Evolutionary conservation across 2,888 invertebrate genomes (phyloP), one percentile per base, ranked within the genome.

Genomic region (Drosophila robusta): DNA sequence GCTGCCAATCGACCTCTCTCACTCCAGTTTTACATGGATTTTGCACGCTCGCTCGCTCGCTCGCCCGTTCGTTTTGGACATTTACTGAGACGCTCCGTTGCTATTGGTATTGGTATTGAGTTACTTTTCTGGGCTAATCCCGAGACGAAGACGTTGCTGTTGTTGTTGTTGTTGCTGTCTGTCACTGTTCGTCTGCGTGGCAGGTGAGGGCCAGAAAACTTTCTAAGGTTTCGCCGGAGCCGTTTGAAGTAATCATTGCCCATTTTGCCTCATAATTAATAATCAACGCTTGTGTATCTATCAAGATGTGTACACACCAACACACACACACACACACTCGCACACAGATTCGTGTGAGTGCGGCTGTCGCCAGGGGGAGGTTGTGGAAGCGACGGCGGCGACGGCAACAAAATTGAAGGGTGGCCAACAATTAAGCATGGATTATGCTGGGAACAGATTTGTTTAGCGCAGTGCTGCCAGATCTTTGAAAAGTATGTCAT

Each of bases 191-290:
- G 26, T 55, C 54, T 22, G 12, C 14, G 60, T 36, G 44, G 52
- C 79, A 76, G 77, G 67, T 68, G 67, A 71, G 54, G 46, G 34
- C 50, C 65, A 68, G 50, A 63, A 57, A 67, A 78, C 78, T 82
- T 87, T 68, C 73, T 87, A 87, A 67, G 85, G 87, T 70, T 87
- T 82, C 87, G 54, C 50, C 61, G 69, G 44, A 64, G 73, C 47
- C 63, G 47, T 71, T 75, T 78, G 69, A 75, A 78, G 80, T 67
- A 78, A 84, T 87, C 78, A 67, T 71, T 75, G 72, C 50, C 58
- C 74, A 73, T 83, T 80, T 79, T 65, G 78, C 64, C 73, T 78
- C 68, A 87, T 82, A 82, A 82, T 82, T 87, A 80, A 80, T 82
- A 82, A 82, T 74, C 80, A 83, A 77, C 77, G 82, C 61, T 73